Percentiles rank a stretch among this genome's conserved stretches.
These are phyloP conservation scores for Cyrtorhinus lividipennis DNA, from an alignment of 1,140 invertebrate genomes.

Conservation along the genomic window DNA sequence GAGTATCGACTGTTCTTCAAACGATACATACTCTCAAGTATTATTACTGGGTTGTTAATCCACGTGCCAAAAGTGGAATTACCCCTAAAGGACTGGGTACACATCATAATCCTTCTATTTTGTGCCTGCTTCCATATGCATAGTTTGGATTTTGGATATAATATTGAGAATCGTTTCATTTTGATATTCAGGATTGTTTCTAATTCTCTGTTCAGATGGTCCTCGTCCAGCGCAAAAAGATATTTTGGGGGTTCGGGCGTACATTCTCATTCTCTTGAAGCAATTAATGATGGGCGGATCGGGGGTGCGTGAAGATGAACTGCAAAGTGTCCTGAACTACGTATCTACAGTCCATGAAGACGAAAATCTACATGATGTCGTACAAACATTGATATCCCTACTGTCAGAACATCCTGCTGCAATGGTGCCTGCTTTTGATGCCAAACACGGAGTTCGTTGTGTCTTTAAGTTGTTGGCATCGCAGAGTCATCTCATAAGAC, in stretches of 20 bases:
- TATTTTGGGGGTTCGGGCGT: constrained; percentile 82
- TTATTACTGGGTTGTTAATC: constrained; percentile 98
- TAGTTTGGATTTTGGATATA: too few species aligned
- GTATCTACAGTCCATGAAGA: constrained; percentile 53
- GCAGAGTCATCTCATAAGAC: constrained; percentile 84
- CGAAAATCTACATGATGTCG: constrained; percentile 95
- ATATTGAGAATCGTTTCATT: too few species aligned
- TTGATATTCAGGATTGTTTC: too few species aligned
- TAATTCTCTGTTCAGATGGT: too few species aligned
- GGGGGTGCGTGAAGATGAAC: constrained; percentile 94
- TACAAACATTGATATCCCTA: constrained; percentile 90
- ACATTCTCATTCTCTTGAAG: constrained; percentile 90
- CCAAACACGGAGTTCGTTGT: constrained; percentile 86
- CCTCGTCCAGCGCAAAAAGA: constrained; percentile 85
- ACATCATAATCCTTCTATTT: too few species aligned
- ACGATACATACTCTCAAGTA: constrained; percentile 97
- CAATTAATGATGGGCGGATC: constrained; percentile 93
- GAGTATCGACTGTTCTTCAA: constrained; percentile 93
- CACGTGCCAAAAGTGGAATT: constrained; percentile 84
- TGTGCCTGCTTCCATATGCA: too few species aligned
- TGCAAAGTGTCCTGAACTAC: constrained; percentile 96
- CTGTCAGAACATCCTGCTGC: constrained; percentile 97
- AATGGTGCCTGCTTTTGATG: constrained; percentile 97
- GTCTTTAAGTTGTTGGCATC: constrained; percentile 94
- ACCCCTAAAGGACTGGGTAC: constrained; percentile 85